phyloP scores from a whole-genome alignment of 1,140 invertebrate species.

The Coelopa frigida region DNA sequence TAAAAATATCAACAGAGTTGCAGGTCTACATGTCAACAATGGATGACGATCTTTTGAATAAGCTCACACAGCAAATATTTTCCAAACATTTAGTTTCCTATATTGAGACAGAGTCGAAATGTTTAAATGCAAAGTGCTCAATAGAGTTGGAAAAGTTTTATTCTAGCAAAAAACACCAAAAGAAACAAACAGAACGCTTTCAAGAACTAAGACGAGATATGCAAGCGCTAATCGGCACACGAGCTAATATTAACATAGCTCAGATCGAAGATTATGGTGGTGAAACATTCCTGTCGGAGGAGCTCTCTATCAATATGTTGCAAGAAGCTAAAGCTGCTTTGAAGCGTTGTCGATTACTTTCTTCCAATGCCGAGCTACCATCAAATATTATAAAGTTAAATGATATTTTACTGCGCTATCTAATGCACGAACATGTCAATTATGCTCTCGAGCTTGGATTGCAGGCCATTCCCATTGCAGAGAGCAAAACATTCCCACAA shows the following conservation, averaged over 20 bases:
- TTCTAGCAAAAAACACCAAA: conserved; percentile 89
- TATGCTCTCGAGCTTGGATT: conserved; percentile 92
- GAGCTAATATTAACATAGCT: conserved; percentile 88
- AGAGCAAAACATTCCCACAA: conserved; percentile 66
- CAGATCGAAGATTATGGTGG: conserved; percentile 93
- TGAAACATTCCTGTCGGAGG: conserved; percentile 95
- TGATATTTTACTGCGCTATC: conserved; percentile 77
- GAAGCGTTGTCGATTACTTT: conserved; percentile 78
- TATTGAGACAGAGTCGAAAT: conserved; percentile 63
- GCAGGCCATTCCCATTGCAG: conserved; percentile 83
- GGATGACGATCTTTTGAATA: conserved; percentile 72
- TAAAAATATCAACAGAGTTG: conserved; percentile 66
- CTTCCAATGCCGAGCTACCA: conserved; percentile 69
- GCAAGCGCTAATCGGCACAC: conserved; percentile 84
- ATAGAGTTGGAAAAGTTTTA: conserved; percentile 80
- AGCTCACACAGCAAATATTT: conserved; percentile 78
- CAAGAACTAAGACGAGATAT: conserved; percentile 88
- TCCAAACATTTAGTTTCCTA: conserved; percentile 71
- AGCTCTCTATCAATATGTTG: conserved; percentile 87
- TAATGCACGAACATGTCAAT: conserved; percentile 90
- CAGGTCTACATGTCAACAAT: conserved; percentile 69
- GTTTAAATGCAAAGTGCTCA: conserved; percentile 66
- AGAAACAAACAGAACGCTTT: conserved; percentile 74
- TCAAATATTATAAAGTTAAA: conserved; percentile 77
- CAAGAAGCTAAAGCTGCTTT: conserved; percentile 90